Evolutionary conservation across 2,113 vertebrate species (phyloP).

Genomic region (Cephalopholis sonnerati): DNA sequence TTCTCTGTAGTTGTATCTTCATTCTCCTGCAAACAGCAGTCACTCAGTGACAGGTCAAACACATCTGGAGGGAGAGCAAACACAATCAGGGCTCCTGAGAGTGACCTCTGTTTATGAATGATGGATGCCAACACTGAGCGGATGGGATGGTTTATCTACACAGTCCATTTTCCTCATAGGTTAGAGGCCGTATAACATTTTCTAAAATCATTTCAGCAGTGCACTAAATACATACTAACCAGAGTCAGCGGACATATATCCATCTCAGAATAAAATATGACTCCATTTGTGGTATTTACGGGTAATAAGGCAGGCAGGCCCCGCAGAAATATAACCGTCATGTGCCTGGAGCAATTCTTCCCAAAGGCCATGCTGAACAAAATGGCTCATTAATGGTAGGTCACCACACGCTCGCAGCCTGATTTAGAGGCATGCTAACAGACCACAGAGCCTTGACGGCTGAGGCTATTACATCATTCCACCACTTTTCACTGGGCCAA

Average conservation of each 20-base stretch:
- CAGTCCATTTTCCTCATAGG: background rate
- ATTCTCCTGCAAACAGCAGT: slow-evolving; percentile 87
- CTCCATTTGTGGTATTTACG: slow-evolving; percentile 57
- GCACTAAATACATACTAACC: slow-evolving; percentile 31
- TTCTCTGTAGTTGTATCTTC: slow-evolving; percentile 88
- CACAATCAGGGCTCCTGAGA: slow-evolving; percentile 23
- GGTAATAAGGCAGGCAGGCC: slow-evolving; percentile 43
- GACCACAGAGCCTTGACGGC: slow-evolving; percentile 57
- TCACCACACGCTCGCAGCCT: slow-evolving; percentile 50
- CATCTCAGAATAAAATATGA: slow-evolving; percentile 57
- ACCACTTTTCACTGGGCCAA: slow-evolving; percentile 41
- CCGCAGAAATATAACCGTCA: slow-evolving; percentile 54
- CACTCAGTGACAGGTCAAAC: slow-evolving; percentile 84
- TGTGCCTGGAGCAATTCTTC: slow-evolving; percentile 60
- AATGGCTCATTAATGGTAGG: slow-evolving; percentile 69
- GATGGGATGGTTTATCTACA: slow-evolving; percentile 49
- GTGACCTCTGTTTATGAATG: slow-evolving; percentile 7
- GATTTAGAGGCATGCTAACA: slow-evolving; percentile 69
- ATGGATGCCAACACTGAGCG: slow-evolving; percentile 4
- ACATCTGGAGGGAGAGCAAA: slow-evolving; percentile 83
- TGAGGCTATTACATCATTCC: slow-evolving; percentile 67
- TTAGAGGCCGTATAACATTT: slow-evolving; percentile 39
- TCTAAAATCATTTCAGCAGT: slow-evolving; percentile 40
- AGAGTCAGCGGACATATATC: slow-evolving; percentile 26
- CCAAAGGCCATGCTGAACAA: slow-evolving; percentile 58